These are phyloP conservation scores for Hypsopygia costalis DNA, from an alignment of 2,888 invertebrate genomes.

Conservation along the genomic window DNA sequence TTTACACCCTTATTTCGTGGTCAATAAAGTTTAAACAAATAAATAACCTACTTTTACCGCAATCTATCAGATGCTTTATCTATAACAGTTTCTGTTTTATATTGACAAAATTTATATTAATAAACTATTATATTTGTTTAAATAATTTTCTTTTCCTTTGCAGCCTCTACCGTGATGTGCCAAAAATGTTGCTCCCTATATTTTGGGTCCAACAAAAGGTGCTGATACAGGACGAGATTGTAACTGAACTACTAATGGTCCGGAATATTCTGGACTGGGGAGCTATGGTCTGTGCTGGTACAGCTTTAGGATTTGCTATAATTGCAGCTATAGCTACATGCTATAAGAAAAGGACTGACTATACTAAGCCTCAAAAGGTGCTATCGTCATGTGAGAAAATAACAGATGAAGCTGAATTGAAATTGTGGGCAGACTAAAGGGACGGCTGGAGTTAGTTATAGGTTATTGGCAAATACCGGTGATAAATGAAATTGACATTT, in stretches of 20 bases:
- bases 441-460: not conserved
- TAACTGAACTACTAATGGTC: constrained; percentile 69
- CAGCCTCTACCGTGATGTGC: constrained; percentile 84
- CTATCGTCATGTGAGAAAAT: constrained; percentile 33
- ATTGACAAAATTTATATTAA: no score
- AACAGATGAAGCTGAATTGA: constrained; percentile 54
- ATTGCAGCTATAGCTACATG: constrained; percentile 64
- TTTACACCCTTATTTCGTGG: no score
- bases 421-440: constrained; percentile 48
- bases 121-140: no score
- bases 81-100: no score
- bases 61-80: no score
- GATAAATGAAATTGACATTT: no score
- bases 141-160: constrained; percentile 21
- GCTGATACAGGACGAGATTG: constrained; percentile 77
- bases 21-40: no score
- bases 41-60: no score
- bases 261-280: constrained; percentile 63
- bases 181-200: constrained; percentile 85
- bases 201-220: constrained; percentile 90
- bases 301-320: constrained; percentile 73
- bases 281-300: constrained; percentile 49
- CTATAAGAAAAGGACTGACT: constrained; percentile 35
- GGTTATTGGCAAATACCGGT: no score
- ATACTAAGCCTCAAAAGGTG: constrained; percentile 36